These are phyloP conservation scores for Eleginops maclovinus DNA, from an alignment of 2,113 vertebrate genomes.

Conservation along the genomic window DNA sequence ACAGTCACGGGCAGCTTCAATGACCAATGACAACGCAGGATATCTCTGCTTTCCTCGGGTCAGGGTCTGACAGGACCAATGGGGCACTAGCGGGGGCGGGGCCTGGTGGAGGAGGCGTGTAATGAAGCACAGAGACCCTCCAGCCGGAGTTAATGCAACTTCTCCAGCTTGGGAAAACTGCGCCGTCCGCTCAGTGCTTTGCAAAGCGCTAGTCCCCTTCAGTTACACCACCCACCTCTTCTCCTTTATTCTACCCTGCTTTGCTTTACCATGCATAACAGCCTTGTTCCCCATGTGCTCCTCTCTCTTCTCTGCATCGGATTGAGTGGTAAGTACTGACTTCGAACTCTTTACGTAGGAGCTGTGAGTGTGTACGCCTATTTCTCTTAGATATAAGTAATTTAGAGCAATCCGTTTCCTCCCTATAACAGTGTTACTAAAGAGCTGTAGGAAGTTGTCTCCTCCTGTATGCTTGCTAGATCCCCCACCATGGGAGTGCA, in stretches of 20 bases:
- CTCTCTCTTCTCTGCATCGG: conserved; percentile 80
- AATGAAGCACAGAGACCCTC: conserved; percentile 81
- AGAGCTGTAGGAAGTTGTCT: not conserved
- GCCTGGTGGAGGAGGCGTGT: conserved; percentile 70
- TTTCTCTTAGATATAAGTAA: conserved; percentile 19
- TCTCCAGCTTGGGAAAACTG: conserved; percentile 80
- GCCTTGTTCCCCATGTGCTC: conserved; percentile 70
- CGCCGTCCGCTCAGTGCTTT: conserved; percentile 35
- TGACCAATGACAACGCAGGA: conserved; percentile 51
- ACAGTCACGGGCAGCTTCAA: conserved; percentile 34
- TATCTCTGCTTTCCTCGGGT: conserved; percentile 1
- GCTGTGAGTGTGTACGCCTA: conserved; percentile 14
- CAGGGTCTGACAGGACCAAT: conserved; percentile 54
- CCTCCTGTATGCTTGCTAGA: not conserved
- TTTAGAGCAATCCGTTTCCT: not conserved
- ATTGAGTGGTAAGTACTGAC: conserved; percentile 75
- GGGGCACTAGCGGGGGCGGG: not conserved
- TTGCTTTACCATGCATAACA: conserved; percentile 84
- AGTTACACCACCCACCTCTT: not conserved
- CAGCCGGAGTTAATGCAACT: conserved; percentile 82
- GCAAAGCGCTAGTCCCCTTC: conserved; percentile 30
- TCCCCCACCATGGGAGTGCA: not conserved
- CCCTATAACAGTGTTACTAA: not conserved
- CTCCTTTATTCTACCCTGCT: conserved; percentile 29
- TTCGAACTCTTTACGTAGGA: conserved; percentile 23